Conservation (phyloP, 2,888 invertebrate species). For the Lepidochitona cinerea region DNA sequence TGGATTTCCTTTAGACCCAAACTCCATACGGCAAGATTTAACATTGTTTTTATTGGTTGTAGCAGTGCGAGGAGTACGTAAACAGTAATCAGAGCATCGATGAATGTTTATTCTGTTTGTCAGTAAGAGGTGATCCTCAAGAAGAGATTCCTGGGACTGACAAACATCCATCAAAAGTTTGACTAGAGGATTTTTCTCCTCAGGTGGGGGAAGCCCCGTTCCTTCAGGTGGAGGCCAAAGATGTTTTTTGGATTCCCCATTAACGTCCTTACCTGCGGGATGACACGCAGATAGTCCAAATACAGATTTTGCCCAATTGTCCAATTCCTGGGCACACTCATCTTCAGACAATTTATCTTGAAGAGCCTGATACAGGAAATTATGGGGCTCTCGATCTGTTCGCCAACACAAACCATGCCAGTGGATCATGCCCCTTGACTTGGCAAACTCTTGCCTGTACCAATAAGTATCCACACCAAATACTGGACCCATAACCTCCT, state of each 20-base stretch:
- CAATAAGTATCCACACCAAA: slow-evolving; percentile 40
- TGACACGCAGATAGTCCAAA: slow-evolving; percentile 32
- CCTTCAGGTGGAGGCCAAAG: too few relatives aligned
- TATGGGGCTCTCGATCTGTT: slow-evolving; percentile 27
- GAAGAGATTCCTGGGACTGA: slow-evolving; percentile 25
- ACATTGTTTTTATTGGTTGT: background rate
- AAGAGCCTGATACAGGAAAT: slow-evolving; percentile 20
- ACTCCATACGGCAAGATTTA: slow-evolving; percentile 25
- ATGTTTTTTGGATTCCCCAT: slow-evolving; percentile 33
- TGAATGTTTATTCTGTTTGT: slow-evolving; percentile 30
- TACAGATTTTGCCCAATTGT: slow-evolving; percentile 22
- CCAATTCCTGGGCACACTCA: slow-evolving; percentile 14
- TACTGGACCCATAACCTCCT: slow-evolving; percentile 36
- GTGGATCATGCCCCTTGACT: slow-evolving; percentile 37
- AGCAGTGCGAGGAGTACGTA: background rate
- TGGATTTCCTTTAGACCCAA: too few relatives aligned
- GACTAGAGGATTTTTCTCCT: slow-evolving; percentile 35
- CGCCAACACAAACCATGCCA: slow-evolving; percentile 39
- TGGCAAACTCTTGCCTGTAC: too few relatives aligned
- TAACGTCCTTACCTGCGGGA: slow-evolving; percentile 32
- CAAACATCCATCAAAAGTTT: slow-evolving; percentile 39
- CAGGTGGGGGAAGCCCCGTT: slow-evolving; percentile 32
- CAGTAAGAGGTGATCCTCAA: slow-evolving; percentile 34
- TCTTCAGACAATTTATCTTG: slow-evolving; percentile 18
- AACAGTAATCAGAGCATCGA: slow-evolving; percentile 34